Base-by-base conservation (phyloP, 1,140 invertebrate species). In the Dryas iulia region DNA sequence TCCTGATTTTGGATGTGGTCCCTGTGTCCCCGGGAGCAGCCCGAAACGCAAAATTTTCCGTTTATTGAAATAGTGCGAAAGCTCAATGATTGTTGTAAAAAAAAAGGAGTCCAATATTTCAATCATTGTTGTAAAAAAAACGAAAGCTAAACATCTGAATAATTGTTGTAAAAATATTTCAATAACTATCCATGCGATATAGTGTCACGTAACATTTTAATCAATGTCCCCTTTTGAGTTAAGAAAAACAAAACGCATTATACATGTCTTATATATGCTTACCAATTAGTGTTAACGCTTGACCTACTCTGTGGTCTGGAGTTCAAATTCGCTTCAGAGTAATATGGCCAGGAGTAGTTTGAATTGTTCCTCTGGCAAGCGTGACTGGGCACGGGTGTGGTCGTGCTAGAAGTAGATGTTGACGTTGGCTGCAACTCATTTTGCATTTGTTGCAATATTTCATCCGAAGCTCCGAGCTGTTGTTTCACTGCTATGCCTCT, bases 381-480 rank as follows among this genome's bases (percentile, higher is more conserved):
- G 69, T 93, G 89, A 1, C 92, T 83, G 2, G 93, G 92, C 92
- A 76, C 70, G 10, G 79, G 78, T 85, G 78, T 92, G 77, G 60
- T 94, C 62, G 75, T 56, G 26, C 67, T 82, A 1, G 92, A 47
- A 3, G 39, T 47, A 3, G 39, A 77, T 28, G 78, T 81, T 2
- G 92, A 92, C 6, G 94, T 92, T 0, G 94, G 93, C 33, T 94
- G 93, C 6, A 96, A 79, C 75, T 96, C 95, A 56, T 94, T 94
- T 83, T 96, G 95, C 93, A 96, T 96, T 71, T 97, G 96, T 73
- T 97, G 95, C 0, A 97, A 86, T 10, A 97, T 96, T 77, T 97
- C 96, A 35, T 95, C 95, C 0, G 96, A 96, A 0, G 95, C 95
- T 25, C 96, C 95, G 54, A 96, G 95, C 33, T 95, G 93, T 12